Evolutionary conservation across 2,113 vertebrate genomes (phyloP).

Genomic region (Varanus komodoensis): DNA sequence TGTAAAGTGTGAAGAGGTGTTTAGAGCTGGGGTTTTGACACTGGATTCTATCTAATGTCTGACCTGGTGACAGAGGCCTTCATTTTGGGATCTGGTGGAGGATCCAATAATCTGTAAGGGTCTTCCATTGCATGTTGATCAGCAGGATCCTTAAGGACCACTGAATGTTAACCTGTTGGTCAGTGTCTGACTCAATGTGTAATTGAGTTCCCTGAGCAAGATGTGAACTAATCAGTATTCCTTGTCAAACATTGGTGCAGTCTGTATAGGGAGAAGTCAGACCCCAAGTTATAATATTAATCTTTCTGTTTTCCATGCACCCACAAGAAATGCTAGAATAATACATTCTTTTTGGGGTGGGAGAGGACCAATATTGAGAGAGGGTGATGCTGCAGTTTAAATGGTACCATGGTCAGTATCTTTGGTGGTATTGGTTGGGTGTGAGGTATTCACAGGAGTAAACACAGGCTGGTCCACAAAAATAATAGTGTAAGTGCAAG

Average conservation of each 20-base stretch:
- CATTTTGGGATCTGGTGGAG: neutral
- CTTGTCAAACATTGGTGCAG: neutral
- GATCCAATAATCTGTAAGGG: neutral
- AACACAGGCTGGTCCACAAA: neutral
- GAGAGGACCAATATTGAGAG: neutral
- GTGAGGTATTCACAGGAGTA: neutral
- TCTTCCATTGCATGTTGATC: neutral
- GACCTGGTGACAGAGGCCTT: neutral
- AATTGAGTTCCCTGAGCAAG: neutral
- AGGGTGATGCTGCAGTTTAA: neutral
- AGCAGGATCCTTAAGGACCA: neutral
- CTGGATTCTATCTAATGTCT: neutral
- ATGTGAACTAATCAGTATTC: neutral
- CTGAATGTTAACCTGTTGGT: neutral
- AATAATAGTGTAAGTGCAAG: neutral
- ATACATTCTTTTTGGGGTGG: neutral
- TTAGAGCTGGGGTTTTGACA: neutral
- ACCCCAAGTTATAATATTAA: neutral
- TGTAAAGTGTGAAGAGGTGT: neutral
- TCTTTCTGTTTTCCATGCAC: neutral
- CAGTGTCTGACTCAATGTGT: neutral
- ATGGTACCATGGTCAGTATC: neutral
- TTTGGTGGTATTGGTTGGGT: neutral
- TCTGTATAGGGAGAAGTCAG: neutral
- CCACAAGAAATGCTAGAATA: neutral